phyloP scores from a whole-genome alignment of 2,113 vertebrate species.

The Eublepharis macularius region DNA sequence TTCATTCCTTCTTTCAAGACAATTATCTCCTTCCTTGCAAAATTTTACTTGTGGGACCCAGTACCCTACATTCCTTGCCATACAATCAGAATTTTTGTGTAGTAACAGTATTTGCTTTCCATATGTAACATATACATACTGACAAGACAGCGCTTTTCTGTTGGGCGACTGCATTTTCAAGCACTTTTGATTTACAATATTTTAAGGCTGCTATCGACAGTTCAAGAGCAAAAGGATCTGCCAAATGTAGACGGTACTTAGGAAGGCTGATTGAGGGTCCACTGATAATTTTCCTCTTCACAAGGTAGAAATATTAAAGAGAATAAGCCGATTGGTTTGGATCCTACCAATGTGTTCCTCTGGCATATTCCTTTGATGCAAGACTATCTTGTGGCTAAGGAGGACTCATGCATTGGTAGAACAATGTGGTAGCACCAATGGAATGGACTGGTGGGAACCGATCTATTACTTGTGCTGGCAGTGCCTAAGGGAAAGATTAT shows the following conservation, averaged over 20 bases:
- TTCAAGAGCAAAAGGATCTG: neutral
- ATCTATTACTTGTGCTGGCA: neutral
- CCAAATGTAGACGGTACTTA: neutral
- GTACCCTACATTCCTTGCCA: too few relatives aligned
- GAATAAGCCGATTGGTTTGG: neutral
- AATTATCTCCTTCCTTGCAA: neutral
- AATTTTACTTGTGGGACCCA: neutral
- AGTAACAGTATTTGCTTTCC: neutral
- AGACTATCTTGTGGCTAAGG: too few relatives aligned
- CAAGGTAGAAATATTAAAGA: neutral
- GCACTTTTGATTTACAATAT: neutral
- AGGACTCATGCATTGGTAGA: too few relatives aligned
- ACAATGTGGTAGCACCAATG: too few relatives aligned
- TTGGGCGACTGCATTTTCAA: neutral
- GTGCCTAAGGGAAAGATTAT: neutral
- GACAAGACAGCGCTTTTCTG: neutral
- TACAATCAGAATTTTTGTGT: neutral
- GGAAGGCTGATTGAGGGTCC: neutral
- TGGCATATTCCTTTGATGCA: too few relatives aligned
- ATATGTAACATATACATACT: neutral
- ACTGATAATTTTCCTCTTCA: neutral
- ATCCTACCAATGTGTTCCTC: too few relatives aligned
- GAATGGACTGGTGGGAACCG: neutral
- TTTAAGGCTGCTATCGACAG: neutral
- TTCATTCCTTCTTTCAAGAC: slow-evolving; percentile 20